phyloP scores from a whole-genome alignment of 2,113 vertebrate genomes.

The Lasiurus borealis region DNA sequence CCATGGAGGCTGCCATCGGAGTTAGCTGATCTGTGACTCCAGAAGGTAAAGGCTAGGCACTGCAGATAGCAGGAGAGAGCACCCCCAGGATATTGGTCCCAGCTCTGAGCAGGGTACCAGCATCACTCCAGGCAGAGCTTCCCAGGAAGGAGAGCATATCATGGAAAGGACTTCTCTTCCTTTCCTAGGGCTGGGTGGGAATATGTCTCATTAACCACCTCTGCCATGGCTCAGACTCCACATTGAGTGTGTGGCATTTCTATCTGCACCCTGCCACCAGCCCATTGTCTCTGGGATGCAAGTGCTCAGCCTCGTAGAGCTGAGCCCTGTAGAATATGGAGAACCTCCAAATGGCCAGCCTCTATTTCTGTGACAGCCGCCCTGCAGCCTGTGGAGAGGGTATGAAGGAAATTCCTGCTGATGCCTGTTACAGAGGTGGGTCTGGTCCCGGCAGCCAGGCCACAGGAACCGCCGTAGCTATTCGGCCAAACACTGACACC shows the following conservation, averaged over 20 bases:
- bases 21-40: not conserved
- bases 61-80: not conserved
- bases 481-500: not conserved
- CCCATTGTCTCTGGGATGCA: not conserved
- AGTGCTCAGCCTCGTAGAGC: not conserved
- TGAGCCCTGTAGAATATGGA: not conserved
- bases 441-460: not conserved
- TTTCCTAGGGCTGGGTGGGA: not conserved
- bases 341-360: not conserved
- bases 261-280: not conserved
- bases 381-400: not conserved
- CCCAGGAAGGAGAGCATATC: not conserved
- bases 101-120: not conserved
- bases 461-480: too few species aligned
- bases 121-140: not conserved
- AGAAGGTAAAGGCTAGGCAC: not conserved
- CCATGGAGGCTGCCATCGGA: not conserved
- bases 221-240: not conserved
- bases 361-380: not conserved
- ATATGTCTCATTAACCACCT: not conserved
- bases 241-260: not conserved
- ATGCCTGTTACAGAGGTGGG: not conserved
- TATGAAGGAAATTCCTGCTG: not conserved
- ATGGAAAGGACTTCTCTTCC: not conserved
- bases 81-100: not conserved